Base-by-base conservation (phyloP, 2,797 vertebrate genomes). In the Calcarius lapponicus region DNA sequence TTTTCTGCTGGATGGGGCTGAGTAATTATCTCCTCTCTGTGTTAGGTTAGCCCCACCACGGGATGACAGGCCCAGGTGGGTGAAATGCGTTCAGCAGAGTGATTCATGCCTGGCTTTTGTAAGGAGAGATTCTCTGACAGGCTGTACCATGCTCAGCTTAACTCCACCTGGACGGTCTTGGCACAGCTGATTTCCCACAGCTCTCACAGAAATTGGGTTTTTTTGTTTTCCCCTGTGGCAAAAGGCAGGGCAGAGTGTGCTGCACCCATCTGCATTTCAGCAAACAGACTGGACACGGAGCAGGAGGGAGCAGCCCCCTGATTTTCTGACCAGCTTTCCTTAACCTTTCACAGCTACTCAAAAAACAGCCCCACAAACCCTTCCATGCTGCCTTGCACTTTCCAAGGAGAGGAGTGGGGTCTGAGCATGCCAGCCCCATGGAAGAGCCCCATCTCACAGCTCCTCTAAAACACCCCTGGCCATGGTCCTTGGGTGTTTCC, bases 141-240 rank as follows among this genome's bases (percentile, higher is more conserved):
- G n/a, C 61, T 72, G 51, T 70, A 45, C 65, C 60, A 85, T 3
- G 38, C 53, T 91, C 76, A 38, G 79, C 88, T 64, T 78, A 65
- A 29, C 57, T 86, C 12, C 0, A 26, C 58, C 50, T 38, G 53
- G 9, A 58, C 0, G 4, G 9, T 26, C 50, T 34, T 7, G 26
- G 58, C 45, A 7, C 51, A 16, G n/a, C 53, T 7, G 3, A 26
- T 10, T 87, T 20, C 64, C 32, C 20, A 13, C 10, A 53, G 36
- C 60, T 80, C 11, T 28, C 38, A 32, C 17, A 17, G 10, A 15
- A 17, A 38, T 1, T 0, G 7, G 29, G 11, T 32, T 75, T 74
- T 57, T 7, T 31, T 53, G 36, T 36, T 36, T 36, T 36, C 36
- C 36, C 51, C 38, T n/a, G 6, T 34, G 32, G 19, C 3, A 61